Conservation (phyloP, 2,113 vertebrate species). For the Polypterus bichir region DNA sequence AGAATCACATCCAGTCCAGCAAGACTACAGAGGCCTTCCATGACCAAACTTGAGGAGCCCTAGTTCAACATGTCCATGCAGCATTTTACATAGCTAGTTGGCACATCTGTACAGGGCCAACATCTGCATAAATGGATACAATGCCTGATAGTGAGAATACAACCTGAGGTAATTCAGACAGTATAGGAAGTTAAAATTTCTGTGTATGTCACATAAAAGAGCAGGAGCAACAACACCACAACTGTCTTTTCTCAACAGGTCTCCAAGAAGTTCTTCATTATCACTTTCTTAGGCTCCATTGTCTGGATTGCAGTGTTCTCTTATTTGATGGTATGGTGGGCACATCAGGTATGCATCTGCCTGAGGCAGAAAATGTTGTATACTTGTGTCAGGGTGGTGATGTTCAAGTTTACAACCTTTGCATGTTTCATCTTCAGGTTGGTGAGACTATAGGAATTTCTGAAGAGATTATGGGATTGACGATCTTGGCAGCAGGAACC, state of each 20-base stretch:
- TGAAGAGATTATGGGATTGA: conserved; percentile 94
- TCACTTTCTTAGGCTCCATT: conserved; percentile 85
- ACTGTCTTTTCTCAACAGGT: conserved; percentile 46
- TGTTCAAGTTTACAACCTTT: neutral
- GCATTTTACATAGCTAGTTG: too few relatives aligned
- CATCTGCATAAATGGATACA: too few relatives aligned
- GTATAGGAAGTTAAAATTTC: too few relatives aligned
- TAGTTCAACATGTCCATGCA: too few relatives aligned
- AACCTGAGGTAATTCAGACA: too few relatives aligned
- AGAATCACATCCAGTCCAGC: too few relatives aligned
- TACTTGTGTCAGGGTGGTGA: neutral
- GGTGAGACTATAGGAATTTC: conserved; percentile 93
- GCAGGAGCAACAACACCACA: too few relatives aligned
- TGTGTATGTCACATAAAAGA: too few relatives aligned
- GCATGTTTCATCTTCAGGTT: conserved; percentile 47
- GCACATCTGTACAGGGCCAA: too few relatives aligned
- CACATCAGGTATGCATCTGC: conserved; percentile 76
- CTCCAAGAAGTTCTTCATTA: conserved; percentile 65
- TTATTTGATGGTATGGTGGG: conserved; percentile 98
- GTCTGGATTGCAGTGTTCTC: conserved; percentile 85
- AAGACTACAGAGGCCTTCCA: too few relatives aligned
- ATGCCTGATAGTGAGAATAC: too few relatives aligned
- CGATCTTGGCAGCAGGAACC: conserved; percentile 86
- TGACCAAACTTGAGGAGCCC: too few relatives aligned
- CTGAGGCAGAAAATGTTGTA: neutral